Conservation (phyloP, 2,113 vertebrate species). For the Austrofundulus limnaeus region DNA sequence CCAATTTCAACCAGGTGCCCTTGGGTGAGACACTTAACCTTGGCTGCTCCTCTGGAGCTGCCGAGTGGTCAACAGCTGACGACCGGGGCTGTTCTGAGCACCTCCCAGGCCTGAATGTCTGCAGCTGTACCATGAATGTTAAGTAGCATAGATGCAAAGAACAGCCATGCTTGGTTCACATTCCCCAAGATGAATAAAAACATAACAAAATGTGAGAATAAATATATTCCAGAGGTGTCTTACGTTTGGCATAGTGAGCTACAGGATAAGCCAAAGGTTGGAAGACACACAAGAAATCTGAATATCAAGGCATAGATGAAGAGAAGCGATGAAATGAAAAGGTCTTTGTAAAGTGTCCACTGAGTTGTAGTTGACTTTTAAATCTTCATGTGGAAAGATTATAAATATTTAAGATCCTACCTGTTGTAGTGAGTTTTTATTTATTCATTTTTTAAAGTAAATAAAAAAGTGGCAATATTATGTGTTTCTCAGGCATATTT, state of each 20-base stretch:
- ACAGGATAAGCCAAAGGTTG: constrained; percentile 27
- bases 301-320: constrained; percentile 3
- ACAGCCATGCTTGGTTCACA: constrained; percentile 23
- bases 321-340: background rate
- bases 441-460: too few relatives aligned
- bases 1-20: constrained; percentile 43
- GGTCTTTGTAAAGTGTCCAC: background rate
- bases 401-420: too few relatives aligned
- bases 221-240: constrained; percentile 9
- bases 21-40: constrained; percentile 56
- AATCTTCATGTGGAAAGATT: too few relatives aligned
- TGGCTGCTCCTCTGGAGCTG: constrained; percentile 29
- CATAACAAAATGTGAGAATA: background rate
- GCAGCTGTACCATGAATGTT: constrained; percentile 55
- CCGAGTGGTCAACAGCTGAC: constrained; percentile 44
- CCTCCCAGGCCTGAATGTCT: constrained; percentile 46
- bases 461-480: too few relatives aligned
- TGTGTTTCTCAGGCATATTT: too few relatives aligned
- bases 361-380: constrained; percentile 5
- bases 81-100: constrained; percentile 34
- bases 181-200: constrained; percentile 34
- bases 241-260: constrained; percentile 21
- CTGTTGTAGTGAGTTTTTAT: too few relatives aligned
- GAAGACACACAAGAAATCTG: background rate
- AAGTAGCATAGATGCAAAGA: constrained; percentile 42